phyloP scores from a whole-genome alignment of 2,113 vertebrate species.

The Lepidothrix coronata region DNA sequence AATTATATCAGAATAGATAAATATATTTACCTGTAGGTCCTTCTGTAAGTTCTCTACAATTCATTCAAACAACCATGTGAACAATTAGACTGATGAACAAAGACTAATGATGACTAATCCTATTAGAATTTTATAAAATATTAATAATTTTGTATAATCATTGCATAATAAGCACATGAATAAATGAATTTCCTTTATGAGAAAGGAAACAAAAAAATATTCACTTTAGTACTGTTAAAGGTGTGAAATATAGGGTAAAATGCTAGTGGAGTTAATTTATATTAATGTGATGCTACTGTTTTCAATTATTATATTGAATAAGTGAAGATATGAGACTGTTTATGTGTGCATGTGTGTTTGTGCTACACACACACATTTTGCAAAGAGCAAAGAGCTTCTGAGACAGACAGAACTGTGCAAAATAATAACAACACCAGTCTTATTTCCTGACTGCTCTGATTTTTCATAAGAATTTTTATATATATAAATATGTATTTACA shows the following conservation, averaged over 20 bases:
- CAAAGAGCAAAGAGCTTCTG: neutral
- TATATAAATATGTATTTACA: neutral
- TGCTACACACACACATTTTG: neutral
- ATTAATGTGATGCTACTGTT: neutral
- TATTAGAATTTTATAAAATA: neutral
- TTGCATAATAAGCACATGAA: neutral
- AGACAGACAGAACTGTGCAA: neutral
- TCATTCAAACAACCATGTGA: neutral
- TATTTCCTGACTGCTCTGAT: neutral
- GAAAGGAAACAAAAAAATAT: neutral
- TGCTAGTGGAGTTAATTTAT: neutral
- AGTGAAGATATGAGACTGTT: neutral
- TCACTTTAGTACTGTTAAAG: neutral
- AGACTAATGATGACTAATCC: neutral
- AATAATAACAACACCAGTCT: neutral
- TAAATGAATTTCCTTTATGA: neutral
- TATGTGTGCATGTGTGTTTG: neutral
- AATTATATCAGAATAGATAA: constrained; percentile 26
- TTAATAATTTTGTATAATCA: neutral
- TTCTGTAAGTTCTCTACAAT: neutral
- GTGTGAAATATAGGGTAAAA: neutral
- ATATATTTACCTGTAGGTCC: neutral
- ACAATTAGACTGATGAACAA: neutral
- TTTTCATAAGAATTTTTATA: neutral
- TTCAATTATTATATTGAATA: neutral